Evolutionary conservation across 2,797 vertebrate species (phyloP), one percentile per base, ranked within the genome.

Genomic region (Setipinna tenuifilis): DNA sequence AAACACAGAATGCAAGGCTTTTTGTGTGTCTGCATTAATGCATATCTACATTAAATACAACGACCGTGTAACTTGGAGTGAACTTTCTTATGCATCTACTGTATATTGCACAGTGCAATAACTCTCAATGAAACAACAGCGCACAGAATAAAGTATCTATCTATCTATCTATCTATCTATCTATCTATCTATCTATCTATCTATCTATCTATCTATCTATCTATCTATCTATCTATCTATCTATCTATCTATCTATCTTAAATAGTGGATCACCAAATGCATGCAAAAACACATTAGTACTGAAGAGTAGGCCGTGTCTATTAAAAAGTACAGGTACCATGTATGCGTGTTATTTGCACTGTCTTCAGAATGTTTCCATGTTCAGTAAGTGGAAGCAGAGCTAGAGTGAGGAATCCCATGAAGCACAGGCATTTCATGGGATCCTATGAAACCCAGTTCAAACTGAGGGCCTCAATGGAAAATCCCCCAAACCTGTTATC

Each of bases 401-500:
- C 28, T 35, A 31, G 14, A 35, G 68, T 14, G 68, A 75, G 68
- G 68, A 75, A 75, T 35, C 68, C 68, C 17, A 41, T 31, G 28
- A 75, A 35, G 28, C 6, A 35, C 68, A 75, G 68, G 28, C 12
- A 35, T 75, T 35, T 35, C 68, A 19, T 75, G 68, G 68, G 25
- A 75, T 41, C 68, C 19, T 75, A 28, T 3, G 0, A 35, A 75
- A 75, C 28, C 16, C 16, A 35, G 68, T 28, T 75, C 28, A 75
- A 12, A 16, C 28, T 75, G 68, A 9, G 68, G 68, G 14, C 68
- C 68, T 75, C 68, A 75, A 75, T 19, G 68, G 68, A 75, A 75
- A 75, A 75, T 75, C 68, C 68, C 68, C 28, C 17, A 75, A 75
- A 75, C 28, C 68, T 75, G 68, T 31, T 35, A 75, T 75, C 68